These are phyloP conservation scores for Ondatra zibethicus DNA, from an alignment of 2,113 vertebrate genomes.

Conservation along the genomic window DNA sequence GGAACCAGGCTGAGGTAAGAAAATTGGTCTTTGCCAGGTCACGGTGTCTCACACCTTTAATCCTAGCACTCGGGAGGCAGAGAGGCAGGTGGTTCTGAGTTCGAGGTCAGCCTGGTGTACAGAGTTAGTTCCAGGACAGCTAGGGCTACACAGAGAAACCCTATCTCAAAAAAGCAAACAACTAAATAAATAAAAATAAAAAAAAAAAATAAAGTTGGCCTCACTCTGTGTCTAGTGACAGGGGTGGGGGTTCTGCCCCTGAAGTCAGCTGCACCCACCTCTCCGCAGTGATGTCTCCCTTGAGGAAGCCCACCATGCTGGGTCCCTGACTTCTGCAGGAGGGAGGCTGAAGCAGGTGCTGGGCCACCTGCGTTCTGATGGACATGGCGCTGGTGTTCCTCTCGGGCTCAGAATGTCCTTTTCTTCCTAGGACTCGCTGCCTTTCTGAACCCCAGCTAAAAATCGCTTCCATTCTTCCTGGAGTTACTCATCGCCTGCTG, in stretches of 20 bases:
- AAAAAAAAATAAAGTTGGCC: neutral
- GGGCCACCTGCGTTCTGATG: neutral
- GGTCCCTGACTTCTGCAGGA: neutral
- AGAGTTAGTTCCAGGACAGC: too few species aligned
- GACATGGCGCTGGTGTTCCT: neutral
- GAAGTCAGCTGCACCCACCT: neutral
- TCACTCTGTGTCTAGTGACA: neutral
- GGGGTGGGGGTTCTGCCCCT: neutral
- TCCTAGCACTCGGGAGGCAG: too few species aligned
- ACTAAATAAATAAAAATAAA: too few species aligned
- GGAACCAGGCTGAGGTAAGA: neutral
- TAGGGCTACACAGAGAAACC: too few species aligned
- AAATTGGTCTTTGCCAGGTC: neutral
- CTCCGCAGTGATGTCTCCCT: neutral
- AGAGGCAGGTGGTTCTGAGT: too few species aligned
- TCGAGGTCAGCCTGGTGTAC: too few species aligned
- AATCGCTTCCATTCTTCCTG: neutral
- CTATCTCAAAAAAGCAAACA: too few species aligned
- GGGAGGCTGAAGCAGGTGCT: neutral
- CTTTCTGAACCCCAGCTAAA: slow-evolving; percentile 44
- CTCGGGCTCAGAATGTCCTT: rapidly evolving
- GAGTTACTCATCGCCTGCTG: slow-evolving; percentile 22
- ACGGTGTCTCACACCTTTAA: too few species aligned
- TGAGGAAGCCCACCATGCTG: neutral
- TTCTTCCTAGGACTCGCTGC: neutral